Evolutionary conservation across 2,113 vertebrate genomes (phyloP), one percentile per base, ranked within the genome.

Genomic region (Corythornis vintsioides): DNA sequence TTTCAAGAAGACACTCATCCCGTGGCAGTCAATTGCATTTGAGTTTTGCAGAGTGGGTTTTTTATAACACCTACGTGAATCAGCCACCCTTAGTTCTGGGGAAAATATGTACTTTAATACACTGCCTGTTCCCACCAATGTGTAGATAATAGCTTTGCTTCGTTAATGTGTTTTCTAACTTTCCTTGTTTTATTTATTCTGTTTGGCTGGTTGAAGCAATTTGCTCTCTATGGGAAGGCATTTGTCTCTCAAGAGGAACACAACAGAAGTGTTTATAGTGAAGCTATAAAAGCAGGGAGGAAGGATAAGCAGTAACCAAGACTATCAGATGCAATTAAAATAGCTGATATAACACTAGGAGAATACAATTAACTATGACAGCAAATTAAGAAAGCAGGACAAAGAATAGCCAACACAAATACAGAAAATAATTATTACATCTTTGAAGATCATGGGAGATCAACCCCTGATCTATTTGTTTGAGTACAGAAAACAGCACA

Each of bases 301-400:
- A 89, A 91, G 50, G 14, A 83, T 80, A 94, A 94, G 24, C 82
- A 81, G 53, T 74, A 94, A 95, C 47, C 45, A 83, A 71, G 63
- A 65, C 78, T 85, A 89, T 89, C 59, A 75, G 22, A 76, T 76
- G 35, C 88, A 95, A 82, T 76, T 94, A 89, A 93, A 90, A 90
- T 72, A 0, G 0, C 22, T 76, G 55, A 38, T 65, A 43, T 86
- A 89, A 86, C 76, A 89, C 87, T 20, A 67, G 53, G n/a, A 90
- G 53, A 89, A 84, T 57, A 45, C 71, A 93, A 86, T 90, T 88
- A 92, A 86, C 53, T 57, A 29, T 43, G 12, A 90, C 11, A 79
- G 83, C 74, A 90, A 59, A 82, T 92, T 82, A 76, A 75, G 63
- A 90, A 78, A 88, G 50, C 28, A 88, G 63, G 35, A 88, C 43